Evolutionary conservation across 2,113 vertebrate species (phyloP), one percentile per base, ranked within the genome.

Genomic region (Chrysemys picta): DNA sequence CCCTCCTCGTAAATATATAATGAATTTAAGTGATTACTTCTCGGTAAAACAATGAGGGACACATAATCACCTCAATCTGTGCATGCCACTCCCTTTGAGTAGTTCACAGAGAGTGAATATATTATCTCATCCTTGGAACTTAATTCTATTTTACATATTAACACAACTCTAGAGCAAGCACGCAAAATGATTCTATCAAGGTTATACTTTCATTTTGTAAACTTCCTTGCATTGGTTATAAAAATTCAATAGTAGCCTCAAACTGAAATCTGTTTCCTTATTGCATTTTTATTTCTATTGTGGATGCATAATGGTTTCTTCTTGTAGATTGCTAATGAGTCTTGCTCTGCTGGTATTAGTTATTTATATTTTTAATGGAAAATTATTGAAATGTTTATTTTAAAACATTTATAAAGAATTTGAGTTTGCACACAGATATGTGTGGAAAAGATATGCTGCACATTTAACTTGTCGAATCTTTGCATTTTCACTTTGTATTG

Each of bases 161-260:
- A 75, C 75, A 31, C 45, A 82, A 50, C 42, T 81, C 84, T 57
- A 87, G 42, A 56, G 53, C 52, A 82, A 50, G 78, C 75, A 91
- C 81, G 82, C 79, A 91, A 38, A 87, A 82, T 52, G 62, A 87
- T 80, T 75, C 59, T 57, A 91, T 91, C 83, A 86, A 86, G 79
- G 84, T 91, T 87, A 87, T 82, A 87, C 59, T 82, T 91, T 54
- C 45, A 91, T 80, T 91, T 91, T 75, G 81, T 86, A 86, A 79
- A 75, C 50, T 81, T 91, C 69, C 82, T 87, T 85, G 82, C 79
- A 87, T 45, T 76, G 53, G 79, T 87, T 87, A 62, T 84, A 87
- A 91, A 91, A 91, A 82, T 82, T 62, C 52, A 50, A 75, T 76
- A 35, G 75, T 25, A 47, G 31, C 29, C 78, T 87, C 57, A 82